Base-by-base conservation (phyloP, 2,113 vertebrate genomes). In the Madoqua kirkii region DNA sequence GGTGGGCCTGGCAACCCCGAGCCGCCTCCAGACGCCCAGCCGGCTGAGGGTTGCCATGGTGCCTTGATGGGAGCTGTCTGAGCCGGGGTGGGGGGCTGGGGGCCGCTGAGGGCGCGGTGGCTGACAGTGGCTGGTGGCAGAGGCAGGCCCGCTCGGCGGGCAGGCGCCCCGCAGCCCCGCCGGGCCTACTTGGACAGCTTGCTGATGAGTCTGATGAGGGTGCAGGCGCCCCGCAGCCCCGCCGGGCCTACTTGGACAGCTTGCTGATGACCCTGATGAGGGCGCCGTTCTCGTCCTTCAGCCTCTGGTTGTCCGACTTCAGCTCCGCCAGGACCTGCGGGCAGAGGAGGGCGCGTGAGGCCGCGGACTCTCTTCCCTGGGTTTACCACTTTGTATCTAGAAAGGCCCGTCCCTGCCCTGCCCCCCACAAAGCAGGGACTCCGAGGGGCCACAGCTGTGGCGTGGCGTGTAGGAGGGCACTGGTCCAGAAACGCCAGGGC, bases 191-290 rank as follows among this genome's bases (percentile, higher is more conserved):
- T 99, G 97, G 99, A 99, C 96, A 99, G 99, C 98, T 99, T 99
- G 99, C 99, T 99, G 99, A 99, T 99, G 98, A 99, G 99, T 98
- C 99, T 98, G 98, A 99, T 99, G 98, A 99, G 99, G 89, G 99
- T 99, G 16, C 8, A 2, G 33, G 67, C 0, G 67, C 74, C 7
- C 1, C 2, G 13, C 25, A 78, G 74, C 45, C 45, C 7, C 1
- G 5, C 29, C 5, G 1, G 45, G 78, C 89, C 99, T 99, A 99
- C 98, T 99, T 99, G 97, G 99, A 99, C 96, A 99, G 99, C 98
- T 99, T 99, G 99, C 99, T 99, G 99, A 99, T 99, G 98, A 99
- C 99, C 98, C 99, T 98, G 98, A 99, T 99, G 98, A 99, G 99
- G 89, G 99, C 99, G n/a, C 99, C 99, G 0, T 99, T 99, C 98